Base-by-base conservation (phyloP, 2,888 invertebrate genomes). In the Cataglyphis altisquamis region DNA sequence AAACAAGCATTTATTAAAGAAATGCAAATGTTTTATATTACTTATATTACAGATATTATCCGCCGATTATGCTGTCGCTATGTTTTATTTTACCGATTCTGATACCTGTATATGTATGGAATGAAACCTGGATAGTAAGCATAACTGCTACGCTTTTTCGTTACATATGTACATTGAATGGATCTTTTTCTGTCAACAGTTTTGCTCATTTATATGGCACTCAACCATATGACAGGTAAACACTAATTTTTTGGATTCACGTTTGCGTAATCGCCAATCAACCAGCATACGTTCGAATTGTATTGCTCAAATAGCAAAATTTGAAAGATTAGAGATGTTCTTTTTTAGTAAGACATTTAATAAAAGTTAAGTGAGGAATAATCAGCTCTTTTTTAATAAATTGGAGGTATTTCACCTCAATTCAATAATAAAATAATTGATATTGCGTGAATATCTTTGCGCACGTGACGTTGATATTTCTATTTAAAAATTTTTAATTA, bases 101-200 rank as follows among this genome's bases (percentile, higher is more conserved):
- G 41, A 91, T 96, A 15, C 96, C 97, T 10, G 95, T 95, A 86
- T 96, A 95, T 89, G 92, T 95, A 83, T 97, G 96, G 96, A 95
- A 95, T 64, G 97, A 97, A 92, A 94, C 90, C 21, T 94, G 93
- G 93, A 83, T 86, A 84, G 72, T 93, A 85, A 91, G 93, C 82
- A 85, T 91, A 52, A 90, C 91, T 86, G 93, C 95, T n/a, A 93
- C 93, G 85, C 90, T 95, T 84, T 91, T 95, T 48, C 95, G 97
- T 63, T 96, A 96, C 93, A 95, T 95, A 32, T 93, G 95, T 89
- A 94, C 95, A 0, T 95, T 97, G 74, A 96, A 97, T 93, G 95
- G 95, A 85, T 97, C 97, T 15, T 97, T 96, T 96, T 93, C 95
- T 74, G 96, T 97, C 84, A 97, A 97, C 94, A 96, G 96, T 87